These are phyloP conservation scores for Corydoras sp. DNA, from an alignment of 2,113 vertebrate species.

Conservation along the genomic window DNA sequence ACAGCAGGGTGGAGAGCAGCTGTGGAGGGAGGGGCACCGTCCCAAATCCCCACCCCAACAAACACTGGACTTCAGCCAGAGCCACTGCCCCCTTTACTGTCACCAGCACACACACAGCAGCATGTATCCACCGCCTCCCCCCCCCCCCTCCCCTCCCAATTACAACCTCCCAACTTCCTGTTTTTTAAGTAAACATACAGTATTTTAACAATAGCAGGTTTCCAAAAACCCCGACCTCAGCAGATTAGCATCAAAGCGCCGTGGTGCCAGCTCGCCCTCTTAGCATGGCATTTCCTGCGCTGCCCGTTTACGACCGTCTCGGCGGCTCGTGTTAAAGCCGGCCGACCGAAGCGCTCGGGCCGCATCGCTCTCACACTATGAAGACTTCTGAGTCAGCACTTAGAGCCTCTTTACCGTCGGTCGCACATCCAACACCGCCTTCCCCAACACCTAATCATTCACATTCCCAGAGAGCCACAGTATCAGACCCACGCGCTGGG, in stretches of 20 bases:
- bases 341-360: too few relatives aligned
- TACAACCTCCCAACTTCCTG: too few relatives aligned
- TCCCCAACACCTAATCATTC: slow-evolving; percentile 27
- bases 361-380: not conserved
- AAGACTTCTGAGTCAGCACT: slow-evolving; percentile 21
- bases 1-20: slow-evolving; percentile 21
- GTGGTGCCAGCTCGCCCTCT: too few relatives aligned
- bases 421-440: not conserved
- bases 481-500: not conserved
- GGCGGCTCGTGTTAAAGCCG: too few relatives aligned
- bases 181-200: too few relatives aligned
- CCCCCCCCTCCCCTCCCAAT: not conserved
- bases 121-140: not conserved
- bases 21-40: slow-evolving; percentile 6
- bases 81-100: slow-evolving; percentile 7
- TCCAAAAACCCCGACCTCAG: too few relatives aligned
- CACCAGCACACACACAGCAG: not conserved
- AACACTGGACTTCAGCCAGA: slow-evolving; percentile 28
- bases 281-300: too few relatives aligned
- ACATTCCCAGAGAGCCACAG: slow-evolving; percentile 17
- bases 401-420: not conserved
- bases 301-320: too few relatives aligned
- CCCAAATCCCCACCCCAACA: slow-evolving; percentile 24
- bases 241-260: too few relatives aligned
- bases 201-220: too few relatives aligned